A percentile compares a stretch with the other conserved stretches of the same genome.
These are phyloP conservation scores for Goniozus legneri DNA, from an alignment of 1,140 invertebrate genomes.

Conservation along the genomic window DNA sequence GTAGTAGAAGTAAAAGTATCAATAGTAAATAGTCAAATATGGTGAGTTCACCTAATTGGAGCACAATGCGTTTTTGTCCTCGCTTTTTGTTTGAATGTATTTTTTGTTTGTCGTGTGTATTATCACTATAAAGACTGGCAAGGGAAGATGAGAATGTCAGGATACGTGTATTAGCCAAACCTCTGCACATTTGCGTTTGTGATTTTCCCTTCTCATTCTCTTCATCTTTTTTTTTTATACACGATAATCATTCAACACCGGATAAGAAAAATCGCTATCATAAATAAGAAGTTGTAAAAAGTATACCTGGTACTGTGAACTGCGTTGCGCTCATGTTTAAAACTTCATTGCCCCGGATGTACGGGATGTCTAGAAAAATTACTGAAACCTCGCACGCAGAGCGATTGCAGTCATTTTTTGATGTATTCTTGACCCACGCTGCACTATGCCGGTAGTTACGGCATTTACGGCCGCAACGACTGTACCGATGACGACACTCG, in stretches of 20 bases:
- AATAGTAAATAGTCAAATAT: slow-evolving; percentile 29
- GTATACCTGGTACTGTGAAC: slow-evolving; percentile 38
- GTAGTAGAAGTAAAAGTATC: slow-evolving; percentile 32
- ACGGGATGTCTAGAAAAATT: slow-evolving; percentile 37
- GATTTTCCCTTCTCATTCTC: no score
- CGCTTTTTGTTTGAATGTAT: slow-evolving; percentile 21
- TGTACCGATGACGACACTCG: slow-evolving; percentile 25
- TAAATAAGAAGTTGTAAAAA: slow-evolving; percentile 52
- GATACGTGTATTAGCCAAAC: no score
- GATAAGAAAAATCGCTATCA: slow-evolving; percentile 39
- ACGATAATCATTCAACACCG: slow-evolving; percentile 23
- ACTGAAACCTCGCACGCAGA: slow-evolving; percentile 32
- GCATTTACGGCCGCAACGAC: slow-evolving; percentile 26
- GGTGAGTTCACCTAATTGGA: slow-evolving; percentile 19
- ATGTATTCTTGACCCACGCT: slow-evolving; percentile 28
- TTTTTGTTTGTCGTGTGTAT: slow-evolving; percentile 9
- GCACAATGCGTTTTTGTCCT: slow-evolving; percentile 20
- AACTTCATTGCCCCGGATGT: slow-evolving; percentile 29
- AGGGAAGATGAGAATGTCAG: no score
- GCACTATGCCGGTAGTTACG: slow-evolving; percentile 17
- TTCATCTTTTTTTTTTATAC: slow-evolving; percentile 28
- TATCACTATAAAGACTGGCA: no score
- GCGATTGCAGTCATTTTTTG: slow-evolving; percentile 26
- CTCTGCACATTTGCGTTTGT: no score
- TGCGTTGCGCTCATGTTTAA: slow-evolving; percentile 31